Conservation (phyloP, 2,888 invertebrate genomes). For the Sabatieria punctata region DNA sequence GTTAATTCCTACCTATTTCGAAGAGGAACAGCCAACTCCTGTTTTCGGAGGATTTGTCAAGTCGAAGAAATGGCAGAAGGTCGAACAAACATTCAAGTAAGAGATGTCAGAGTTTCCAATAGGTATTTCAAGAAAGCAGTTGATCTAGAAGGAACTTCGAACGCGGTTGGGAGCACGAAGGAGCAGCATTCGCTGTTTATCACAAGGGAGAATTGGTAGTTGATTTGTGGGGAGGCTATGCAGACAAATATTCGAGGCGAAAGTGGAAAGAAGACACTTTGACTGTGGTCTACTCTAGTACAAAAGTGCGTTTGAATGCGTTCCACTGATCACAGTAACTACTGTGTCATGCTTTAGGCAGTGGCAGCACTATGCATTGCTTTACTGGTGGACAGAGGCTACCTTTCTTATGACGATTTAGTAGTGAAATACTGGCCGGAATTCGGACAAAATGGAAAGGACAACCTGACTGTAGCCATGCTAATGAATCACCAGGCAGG, state of each 20-base stretch:
- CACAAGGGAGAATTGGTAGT: conserved; percentile 31
- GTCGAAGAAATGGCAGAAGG: too few relatives aligned
- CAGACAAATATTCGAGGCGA: conserved; percentile 23
- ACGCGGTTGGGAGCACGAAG: conserved; percentile 25
- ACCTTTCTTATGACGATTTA: conserved; percentile 26
- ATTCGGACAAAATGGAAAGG: conserved; percentile 33
- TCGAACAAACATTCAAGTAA: too few relatives aligned
- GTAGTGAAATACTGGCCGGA: conserved; percentile 33
- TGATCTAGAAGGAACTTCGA: conserved; percentile 29
- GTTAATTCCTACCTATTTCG: too few relatives aligned
- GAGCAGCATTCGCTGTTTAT: conserved; percentile 32
- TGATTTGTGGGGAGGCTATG: conserved; percentile 34
- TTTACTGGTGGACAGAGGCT: conserved; percentile 31
- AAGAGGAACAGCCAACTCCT: too few relatives aligned
- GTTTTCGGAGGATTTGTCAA: too few relatives aligned
- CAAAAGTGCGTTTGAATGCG: too few relatives aligned
- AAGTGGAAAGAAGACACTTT: conserved; percentile 33
- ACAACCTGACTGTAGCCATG: conserved; percentile 30
- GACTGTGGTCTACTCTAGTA: conserved; percentile 30
- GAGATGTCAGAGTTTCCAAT: too few relatives aligned
- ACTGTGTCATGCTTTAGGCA: conserved; percentile 14
- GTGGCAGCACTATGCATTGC: conserved; percentile 17
- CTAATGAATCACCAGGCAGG: conserved; percentile 31
- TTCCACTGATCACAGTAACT: too few relatives aligned
- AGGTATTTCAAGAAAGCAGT: too few relatives aligned